Conservation (phyloP, 1,140 invertebrate genomes). For the Drosophila biarmipes region DNA sequence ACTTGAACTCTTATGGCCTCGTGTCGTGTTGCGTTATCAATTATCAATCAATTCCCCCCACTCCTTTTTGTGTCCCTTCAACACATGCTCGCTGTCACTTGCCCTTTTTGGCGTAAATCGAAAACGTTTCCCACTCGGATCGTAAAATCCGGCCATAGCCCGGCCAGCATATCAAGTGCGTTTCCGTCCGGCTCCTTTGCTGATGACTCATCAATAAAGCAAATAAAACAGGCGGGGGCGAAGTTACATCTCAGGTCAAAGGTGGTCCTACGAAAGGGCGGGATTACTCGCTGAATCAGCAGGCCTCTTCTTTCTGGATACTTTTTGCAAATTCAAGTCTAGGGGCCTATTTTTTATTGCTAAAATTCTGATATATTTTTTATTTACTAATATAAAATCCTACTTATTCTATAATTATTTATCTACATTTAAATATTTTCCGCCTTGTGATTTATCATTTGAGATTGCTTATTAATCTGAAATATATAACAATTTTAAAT, state of each 20-base stretch:
- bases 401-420: too few species aligned
- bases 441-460: too few species aligned
- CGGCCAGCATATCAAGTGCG: constrained; percentile 33
- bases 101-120: constrained; percentile 19
- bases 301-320: too few species aligned
- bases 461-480: too few species aligned
- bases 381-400: too few species aligned
- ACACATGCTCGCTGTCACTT: constrained; percentile 10
- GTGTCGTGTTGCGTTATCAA: constrained; percentile 15
- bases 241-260: constrained; percentile 1
- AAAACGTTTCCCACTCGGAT: constrained; percentile 34
- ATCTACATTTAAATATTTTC: too few species aligned
- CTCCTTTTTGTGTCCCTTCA: constrained; percentile 5
- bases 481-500: too few species aligned
- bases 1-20: not conserved
- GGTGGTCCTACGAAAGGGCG: too few species aligned
- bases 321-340: too few species aligned
- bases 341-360: too few species aligned
- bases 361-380: too few species aligned
- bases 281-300: not conserved
- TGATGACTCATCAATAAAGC: constrained; percentile 38
- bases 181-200: constrained; percentile 12
- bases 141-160: constrained; percentile 44
- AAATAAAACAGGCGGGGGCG: constrained; percentile 8
- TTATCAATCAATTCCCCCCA: constrained; percentile 33